Evolutionary conservation across 1,140 invertebrate genomes (phyloP).

Genomic region (Drosophila lini): DNA sequence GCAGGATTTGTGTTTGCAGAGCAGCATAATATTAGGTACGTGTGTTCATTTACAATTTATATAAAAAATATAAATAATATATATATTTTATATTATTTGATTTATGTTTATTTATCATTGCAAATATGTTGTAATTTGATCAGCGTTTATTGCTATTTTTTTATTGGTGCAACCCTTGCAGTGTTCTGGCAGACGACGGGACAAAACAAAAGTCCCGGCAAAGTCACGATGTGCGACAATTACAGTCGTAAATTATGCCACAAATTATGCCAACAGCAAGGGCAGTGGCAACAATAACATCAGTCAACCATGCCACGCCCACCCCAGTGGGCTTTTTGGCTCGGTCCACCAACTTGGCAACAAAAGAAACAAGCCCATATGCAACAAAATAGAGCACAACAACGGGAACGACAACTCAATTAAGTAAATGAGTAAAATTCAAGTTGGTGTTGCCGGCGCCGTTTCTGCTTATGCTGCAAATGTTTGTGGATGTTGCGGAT

Average conservation of each 20-base stretch:
- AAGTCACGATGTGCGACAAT: constrained; percentile 69
- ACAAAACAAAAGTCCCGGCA: constrained; percentile 47
- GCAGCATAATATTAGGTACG: no score
- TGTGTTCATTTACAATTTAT: no score
- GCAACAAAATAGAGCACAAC: constrained; percentile 51
- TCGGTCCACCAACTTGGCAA: constrained; percentile 38
- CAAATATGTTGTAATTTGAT: no score
- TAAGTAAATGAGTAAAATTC: constrained; percentile 72
- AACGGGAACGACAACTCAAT: constrained; percentile 66
- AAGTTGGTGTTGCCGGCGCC: constrained; percentile 43
- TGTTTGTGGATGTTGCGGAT: constrained; percentile 22
- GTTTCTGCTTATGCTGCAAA: constrained; percentile 22
- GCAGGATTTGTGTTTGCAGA: neutral
- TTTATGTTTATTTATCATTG: no score
- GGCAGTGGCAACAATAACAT: constrained; percentile 30
- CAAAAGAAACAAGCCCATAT: constrained; percentile 55
- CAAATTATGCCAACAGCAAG: constrained; percentile 38
- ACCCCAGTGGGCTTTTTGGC: constrained; percentile 12
- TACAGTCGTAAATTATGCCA: constrained; percentile 78
- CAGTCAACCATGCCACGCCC: constrained; percentile 14
- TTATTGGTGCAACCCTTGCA: no score
- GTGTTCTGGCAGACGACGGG: neutral
- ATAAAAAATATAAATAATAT: no score
- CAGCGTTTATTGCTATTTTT: no score
- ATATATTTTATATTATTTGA: no score